phyloP scores from a whole-genome alignment of 2,113 vertebrate species.

The Hylia prasina region DNA sequence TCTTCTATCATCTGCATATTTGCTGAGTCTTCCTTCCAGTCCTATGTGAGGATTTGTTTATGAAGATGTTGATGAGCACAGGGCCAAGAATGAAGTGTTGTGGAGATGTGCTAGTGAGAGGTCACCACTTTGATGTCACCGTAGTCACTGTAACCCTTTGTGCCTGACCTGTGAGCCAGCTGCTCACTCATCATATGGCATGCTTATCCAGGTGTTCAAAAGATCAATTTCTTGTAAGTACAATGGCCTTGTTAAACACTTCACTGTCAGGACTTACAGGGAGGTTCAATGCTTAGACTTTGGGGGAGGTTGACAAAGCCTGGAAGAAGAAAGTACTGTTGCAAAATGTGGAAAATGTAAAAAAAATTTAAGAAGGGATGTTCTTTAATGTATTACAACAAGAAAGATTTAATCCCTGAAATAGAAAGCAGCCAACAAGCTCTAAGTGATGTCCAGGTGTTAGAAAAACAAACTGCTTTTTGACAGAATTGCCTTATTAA shows the following conservation, averaged over 20 bases:
- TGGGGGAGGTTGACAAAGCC: background rate
- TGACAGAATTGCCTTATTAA: background rate
- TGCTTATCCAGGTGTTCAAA: background rate
- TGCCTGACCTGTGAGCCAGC: too few species aligned
- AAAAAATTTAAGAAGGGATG: background rate
- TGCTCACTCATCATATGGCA: background rate
- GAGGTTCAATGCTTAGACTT: background rate
- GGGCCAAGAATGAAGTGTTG: accelerated
- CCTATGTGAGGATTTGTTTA: background rate
- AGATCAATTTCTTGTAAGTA: background rate
- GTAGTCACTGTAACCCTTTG: background rate
- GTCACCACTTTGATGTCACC: background rate
- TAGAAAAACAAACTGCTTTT: background rate
- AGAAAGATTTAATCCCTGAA: background rate
- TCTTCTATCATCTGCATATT: too few species aligned
- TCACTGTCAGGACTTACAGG: background rate
- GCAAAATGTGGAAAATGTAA: background rate
- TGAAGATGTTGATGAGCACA: background rate
- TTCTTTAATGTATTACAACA: background rate
- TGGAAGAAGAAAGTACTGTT: background rate
- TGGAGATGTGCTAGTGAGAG: background rate
- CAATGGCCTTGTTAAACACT: background rate
- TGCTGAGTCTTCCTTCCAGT: background rate
- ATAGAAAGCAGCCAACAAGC: background rate
- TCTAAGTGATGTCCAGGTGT: background rate